phyloP scores from a whole-genome alignment of 2,797 vertebrate genomes.

The Pelodytes ibericus region DNA sequence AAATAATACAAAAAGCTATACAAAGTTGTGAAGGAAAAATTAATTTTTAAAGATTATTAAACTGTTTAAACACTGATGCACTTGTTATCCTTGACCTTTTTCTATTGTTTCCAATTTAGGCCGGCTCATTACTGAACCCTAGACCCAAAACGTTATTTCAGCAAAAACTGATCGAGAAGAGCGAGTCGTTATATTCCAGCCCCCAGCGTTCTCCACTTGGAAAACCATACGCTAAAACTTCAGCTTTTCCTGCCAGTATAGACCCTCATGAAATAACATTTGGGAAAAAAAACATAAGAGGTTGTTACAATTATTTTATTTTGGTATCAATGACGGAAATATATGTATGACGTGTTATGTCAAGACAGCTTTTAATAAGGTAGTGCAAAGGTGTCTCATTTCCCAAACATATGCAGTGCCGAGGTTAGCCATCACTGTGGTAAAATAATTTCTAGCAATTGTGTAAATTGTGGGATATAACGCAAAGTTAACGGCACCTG shows the following conservation, averaged over 20 bases:
- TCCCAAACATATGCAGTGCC: too few species aligned
- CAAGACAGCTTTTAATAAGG: too few species aligned
- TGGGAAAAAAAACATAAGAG: constrained; percentile 70
- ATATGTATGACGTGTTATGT: too few species aligned
- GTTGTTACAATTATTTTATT: constrained; percentile 64
- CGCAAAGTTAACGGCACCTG: too few species aligned
- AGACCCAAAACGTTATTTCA: constrained; percentile 74
- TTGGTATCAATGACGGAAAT: too few species aligned
- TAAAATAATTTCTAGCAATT: too few species aligned
- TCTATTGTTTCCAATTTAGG: constrained; percentile 64
- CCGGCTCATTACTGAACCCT: constrained; percentile 72
- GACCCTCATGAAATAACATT: constrained; percentile 72
- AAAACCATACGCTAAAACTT: constrained; percentile 69
- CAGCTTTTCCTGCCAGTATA: constrained; percentile 72
- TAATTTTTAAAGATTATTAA: too few species aligned
- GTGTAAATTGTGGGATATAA: too few species aligned
- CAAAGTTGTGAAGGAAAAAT: too few species aligned
- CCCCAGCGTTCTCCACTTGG: constrained; percentile 73
- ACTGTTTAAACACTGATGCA: neutral
- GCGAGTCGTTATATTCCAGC: constrained; percentile 75
- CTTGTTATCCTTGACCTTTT: neutral
- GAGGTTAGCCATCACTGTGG: too few species aligned
- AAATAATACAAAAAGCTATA: too few species aligned
- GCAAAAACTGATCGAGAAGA: constrained; percentile 74
- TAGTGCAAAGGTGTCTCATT: too few species aligned